A percentile compares a stretch with the other conserved stretches of the same genome.
These are phyloP conservation scores for Rhadinocentrus ornatus DNA, from an alignment of 2,797 vertebrate species.

Conservation along the genomic window DNA sequence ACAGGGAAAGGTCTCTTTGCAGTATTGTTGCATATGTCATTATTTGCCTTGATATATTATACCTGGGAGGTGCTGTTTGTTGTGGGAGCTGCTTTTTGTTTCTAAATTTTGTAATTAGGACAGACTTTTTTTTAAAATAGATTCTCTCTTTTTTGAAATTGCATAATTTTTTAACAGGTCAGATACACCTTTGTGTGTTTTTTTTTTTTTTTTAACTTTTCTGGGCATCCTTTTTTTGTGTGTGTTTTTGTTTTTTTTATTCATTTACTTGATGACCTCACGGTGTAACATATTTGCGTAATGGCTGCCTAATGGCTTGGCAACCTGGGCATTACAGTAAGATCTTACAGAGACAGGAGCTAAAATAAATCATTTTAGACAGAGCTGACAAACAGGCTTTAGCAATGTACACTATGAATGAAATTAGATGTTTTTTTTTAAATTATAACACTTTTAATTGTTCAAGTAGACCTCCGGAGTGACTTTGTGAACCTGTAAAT, in stretches of 20 bases:
- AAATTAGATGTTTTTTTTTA: neutral
- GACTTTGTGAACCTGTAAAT: neutral
- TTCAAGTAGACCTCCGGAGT: neutral
- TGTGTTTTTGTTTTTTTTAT: no score
- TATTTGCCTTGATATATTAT: conserved; percentile 26
- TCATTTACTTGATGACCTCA: neutral
- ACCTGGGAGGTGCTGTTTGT: conserved; percentile 28
- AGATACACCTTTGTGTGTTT: neutral
- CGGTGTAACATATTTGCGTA: neutral
- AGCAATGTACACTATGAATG: neutral
- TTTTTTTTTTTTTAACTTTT: neutral
- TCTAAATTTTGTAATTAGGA: conserved; percentile 32
- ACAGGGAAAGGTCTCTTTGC: conserved; percentile 25
- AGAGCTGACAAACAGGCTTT: neutral
- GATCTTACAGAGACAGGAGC: neutral
- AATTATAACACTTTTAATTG: neutral
- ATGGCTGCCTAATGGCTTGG: neutral
- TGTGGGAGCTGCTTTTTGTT: conserved; percentile 19
- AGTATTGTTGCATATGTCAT: conserved; percentile 10
- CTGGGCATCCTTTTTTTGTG: neutral
- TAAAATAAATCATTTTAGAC: neutral
- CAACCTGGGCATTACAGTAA: neutral
- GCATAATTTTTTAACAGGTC: neutral
- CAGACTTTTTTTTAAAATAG: neutral
- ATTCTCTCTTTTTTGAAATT: neutral